Conservation (phyloP, 2,888 invertebrate species). For the Ethmia dodecea region DNA sequence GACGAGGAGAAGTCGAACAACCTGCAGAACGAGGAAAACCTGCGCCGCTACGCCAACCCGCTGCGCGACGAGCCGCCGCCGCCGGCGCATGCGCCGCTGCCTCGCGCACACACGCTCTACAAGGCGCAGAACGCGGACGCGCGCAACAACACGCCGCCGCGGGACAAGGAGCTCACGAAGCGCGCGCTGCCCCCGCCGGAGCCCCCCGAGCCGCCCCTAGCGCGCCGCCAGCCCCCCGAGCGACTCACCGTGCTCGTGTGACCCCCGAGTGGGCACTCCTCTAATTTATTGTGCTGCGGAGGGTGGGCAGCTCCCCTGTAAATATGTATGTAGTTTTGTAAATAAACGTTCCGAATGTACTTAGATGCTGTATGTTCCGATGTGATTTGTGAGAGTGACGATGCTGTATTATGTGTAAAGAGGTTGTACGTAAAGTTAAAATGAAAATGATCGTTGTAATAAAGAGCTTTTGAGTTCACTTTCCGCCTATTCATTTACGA, state of each 20-base stretch:
- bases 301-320: no score
- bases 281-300: background rate
- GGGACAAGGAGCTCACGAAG: constrained; percentile 87
- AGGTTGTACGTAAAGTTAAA: constrained; percentile 41
- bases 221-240: constrained; percentile 56
- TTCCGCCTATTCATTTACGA: constrained; percentile 16
- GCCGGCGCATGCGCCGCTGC: constrained; percentile 71
- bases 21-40: constrained; percentile 92
- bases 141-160: constrained; percentile 88
- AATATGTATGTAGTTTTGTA: constrained; percentile 70
- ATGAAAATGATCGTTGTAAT: constrained; percentile 51
- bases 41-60: constrained; percentile 89
- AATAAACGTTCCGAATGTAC: constrained; percentile 56
- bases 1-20: constrained; percentile 95
- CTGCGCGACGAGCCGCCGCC: constrained; percentile 78
- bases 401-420: constrained; percentile 51
- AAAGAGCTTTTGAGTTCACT: constrained; percentile 38
- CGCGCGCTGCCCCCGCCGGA: constrained; percentile 76
- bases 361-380: constrained; percentile 39
- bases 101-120: constrained; percentile 82
- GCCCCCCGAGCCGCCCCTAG: constrained; percentile 46
- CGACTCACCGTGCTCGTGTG: constrained; percentile 68
- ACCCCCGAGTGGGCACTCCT: constrained; percentile 12
- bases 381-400: constrained; percentile 33
- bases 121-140: constrained; percentile 92